A percentile compares a stretch with the other conserved stretches of the same genome.
phyloP scores from a whole-genome alignment of 1,140 invertebrate genomes.

The Rhopalosiphum maidis region DNA sequence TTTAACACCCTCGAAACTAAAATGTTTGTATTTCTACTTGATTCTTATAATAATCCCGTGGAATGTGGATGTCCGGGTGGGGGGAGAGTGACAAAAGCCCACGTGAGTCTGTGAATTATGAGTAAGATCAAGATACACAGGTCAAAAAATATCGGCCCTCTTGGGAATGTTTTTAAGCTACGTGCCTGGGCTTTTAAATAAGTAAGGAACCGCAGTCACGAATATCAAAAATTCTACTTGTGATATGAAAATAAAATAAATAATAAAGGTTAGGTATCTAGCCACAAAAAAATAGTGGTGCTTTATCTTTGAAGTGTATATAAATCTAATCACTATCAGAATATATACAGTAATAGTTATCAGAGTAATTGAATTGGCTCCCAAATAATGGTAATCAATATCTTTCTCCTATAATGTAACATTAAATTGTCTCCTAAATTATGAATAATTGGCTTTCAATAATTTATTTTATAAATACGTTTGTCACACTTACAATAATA shows the following conservation, averaged over 20 bases:
- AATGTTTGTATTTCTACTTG: background rate
- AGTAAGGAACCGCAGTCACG: background rate
- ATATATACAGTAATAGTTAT: background rate
- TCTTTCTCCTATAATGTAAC: background rate
- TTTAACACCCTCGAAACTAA: background rate
- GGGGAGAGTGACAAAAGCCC: background rate
- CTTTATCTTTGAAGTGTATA: background rate
- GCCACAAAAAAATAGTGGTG: background rate
- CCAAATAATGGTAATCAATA: background rate
- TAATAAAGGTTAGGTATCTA: background rate
- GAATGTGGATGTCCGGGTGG: background rate
- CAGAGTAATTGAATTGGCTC: background rate
- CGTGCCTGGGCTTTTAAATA: background rate
- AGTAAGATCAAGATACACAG: background rate
- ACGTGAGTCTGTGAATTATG: constrained; percentile 5
- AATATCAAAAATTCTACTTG: background rate
- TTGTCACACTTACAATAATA: too few species aligned
- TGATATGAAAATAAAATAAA: constrained; percentile 20
- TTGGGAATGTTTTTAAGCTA: background rate
- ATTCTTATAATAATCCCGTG: background rate
- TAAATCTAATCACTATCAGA: background rate
- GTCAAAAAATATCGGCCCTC: constrained; percentile 7
- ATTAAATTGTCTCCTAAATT: background rate
- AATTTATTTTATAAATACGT: too few species aligned
- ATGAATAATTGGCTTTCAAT: too few species aligned